Evolutionary conservation across 2,113 vertebrate species (phyloP).

Genomic region (Tetrax tetrax): DNA sequence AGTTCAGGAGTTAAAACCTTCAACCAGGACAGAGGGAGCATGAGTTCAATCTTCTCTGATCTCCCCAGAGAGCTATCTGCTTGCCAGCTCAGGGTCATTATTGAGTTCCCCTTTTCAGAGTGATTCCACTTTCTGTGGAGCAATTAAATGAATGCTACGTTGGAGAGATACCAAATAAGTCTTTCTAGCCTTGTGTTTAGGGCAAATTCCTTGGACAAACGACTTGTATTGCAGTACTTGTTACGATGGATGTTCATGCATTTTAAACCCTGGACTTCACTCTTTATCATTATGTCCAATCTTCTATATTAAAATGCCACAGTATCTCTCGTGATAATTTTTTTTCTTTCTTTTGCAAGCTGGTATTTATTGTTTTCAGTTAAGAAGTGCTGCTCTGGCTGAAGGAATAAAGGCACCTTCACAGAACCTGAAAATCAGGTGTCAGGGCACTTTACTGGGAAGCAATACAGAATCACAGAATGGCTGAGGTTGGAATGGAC

Average conservation of each 20-base stretch:
- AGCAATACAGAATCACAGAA: neutral
- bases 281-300: neutral
- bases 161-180: neutral
- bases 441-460: neutral
- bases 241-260: neutral
- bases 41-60: neutral
- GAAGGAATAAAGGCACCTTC: neutral
- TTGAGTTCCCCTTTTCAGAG: neutral
- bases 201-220: neutral
- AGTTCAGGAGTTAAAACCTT: neutral
- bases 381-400: neutral
- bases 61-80: neutral
- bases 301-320: neutral
- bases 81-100: neutral
- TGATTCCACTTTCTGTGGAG: neutral
- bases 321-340: neutral
- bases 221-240: neutral
- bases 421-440: neutral
- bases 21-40: neutral
- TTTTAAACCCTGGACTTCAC: neutral
- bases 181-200: accelerated
- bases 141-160: neutral
- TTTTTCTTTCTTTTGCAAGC: neutral
- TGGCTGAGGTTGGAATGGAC: neutral
- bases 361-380: neutral